Evolutionary conservation across 1,140 invertebrate genomes (phyloP).

Genomic region (Ptiloglossa arizonensis): DNA sequence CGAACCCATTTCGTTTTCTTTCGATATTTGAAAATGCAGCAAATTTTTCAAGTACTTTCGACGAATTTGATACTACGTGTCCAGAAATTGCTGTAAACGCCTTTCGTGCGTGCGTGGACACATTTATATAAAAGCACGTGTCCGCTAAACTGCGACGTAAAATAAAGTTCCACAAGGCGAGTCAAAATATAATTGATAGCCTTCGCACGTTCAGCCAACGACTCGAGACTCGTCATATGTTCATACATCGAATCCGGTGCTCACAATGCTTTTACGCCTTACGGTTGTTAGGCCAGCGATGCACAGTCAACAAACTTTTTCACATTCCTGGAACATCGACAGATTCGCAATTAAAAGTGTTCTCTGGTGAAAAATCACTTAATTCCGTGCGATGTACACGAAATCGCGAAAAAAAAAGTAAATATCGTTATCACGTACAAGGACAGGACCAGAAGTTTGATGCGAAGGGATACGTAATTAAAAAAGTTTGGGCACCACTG

Average conservation of each 20-base stretch:
- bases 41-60: too few species aligned
- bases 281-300: conserved; percentile 15
- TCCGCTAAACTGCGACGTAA: background rate
- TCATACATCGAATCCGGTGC: conserved; percentile 38
- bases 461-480: background rate
- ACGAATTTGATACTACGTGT: too few species aligned
- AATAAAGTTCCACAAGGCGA: background rate
- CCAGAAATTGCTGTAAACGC: too few species aligned
- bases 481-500: conserved; percentile 39
- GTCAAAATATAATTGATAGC: conserved; percentile 40
- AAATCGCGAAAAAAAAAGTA: too few species aligned
- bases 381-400: too few species aligned
- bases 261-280: conserved; percentile 41
- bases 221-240: conserved; percentile 21
- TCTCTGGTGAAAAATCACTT: too few species aligned
- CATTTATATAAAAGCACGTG: too few species aligned
- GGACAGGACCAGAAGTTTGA: too few species aligned
- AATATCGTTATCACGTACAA: background rate
- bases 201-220: conserved; percentile 1
- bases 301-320: background rate
- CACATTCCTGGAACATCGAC: background rate
- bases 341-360: too few species aligned
- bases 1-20: too few species aligned
- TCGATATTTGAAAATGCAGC: too few species aligned
- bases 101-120: too few species aligned